Base-by-base conservation (phyloP, 2,888 invertebrate species). In the Nowickia ferox region DNA sequence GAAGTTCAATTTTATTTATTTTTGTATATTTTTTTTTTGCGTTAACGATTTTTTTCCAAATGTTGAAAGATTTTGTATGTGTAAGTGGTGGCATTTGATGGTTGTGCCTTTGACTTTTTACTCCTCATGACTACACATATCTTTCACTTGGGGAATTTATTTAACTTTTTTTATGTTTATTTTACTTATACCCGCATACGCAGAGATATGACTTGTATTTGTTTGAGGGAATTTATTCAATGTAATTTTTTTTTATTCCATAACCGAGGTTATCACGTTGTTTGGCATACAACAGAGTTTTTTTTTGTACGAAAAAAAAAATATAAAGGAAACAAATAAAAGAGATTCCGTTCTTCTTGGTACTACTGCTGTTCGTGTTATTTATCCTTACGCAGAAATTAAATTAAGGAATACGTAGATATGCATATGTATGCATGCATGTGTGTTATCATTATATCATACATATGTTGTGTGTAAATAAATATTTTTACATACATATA, bases 321-420 rank as follows among this genome's bases (percentile, higher is more conserved):
- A 38, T 59, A 17, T n/a, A 30, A 57, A 40, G 40, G 38, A 57
- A 63, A 55, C 44, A 69, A 71, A 63, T 30, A 84, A 53, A 53
- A 30, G 10, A 75, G 76, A 85, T 87, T 74, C 84, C 65, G n/a
- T 42, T 78, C n/a, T 76, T 65, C 55, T 19, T 53, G 51, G 13
- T 61, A 40, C 42, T 57, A 30, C 44, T 15, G 57, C 4, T 65
- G 55, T 44, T 19, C 44, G 63, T 66, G 46, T 81, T 68, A 65
- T 80, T 87, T 85, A 86, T 90, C 89, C 88, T 88, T 88, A 89
- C 89, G 90, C 89, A 88, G 87, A 91, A 90, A 91, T 90, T 90
- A 91, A 90, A 90, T 90, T 90, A 89, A 89, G 90, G 90, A 77
- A 76, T 79, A 76, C 22, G 76, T 46, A 9, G 9, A n/a, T 0